Percentiles rank a stretch among this genome's conserved stretches.
These are phyloP conservation scores for Anoura caudifer DNA, from an alignment of 2,113 vertebrate species.

Conservation along the genomic window DNA sequence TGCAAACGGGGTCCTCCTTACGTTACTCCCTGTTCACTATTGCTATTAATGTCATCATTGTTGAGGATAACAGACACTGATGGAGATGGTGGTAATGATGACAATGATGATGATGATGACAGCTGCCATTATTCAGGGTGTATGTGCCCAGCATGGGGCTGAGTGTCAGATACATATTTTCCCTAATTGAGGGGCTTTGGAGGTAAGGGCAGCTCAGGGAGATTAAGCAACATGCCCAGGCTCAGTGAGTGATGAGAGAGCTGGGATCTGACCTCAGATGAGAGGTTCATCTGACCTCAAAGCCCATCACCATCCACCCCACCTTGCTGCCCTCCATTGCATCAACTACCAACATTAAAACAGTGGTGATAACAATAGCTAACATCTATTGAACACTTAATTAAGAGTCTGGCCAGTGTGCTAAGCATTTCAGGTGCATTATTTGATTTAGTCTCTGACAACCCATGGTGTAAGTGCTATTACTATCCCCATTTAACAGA, in stretches of 20 bases:
- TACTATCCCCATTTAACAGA: rapidly evolving
- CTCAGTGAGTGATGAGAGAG: background rate
- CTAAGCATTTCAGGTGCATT: background rate
- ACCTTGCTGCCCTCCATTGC: background rate
- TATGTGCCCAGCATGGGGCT: rapidly evolving
- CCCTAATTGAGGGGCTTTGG: background rate
- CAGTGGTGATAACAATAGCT: background rate
- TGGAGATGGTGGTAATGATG: background rate
- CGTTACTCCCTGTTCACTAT: no score
- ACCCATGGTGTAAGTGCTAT: rapidly evolving
- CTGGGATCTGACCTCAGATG: background rate
- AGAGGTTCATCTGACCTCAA: background rate
- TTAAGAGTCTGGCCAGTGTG: background rate
- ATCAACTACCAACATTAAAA: background rate
- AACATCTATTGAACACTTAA: background rate
- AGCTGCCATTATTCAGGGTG: background rate
- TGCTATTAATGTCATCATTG: background rate
- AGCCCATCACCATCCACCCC: background rate
- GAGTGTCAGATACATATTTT: no score
- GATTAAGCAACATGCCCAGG: background rate
- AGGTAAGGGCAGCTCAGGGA: background rate
- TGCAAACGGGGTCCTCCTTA: no score
- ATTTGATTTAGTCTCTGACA: background rate
- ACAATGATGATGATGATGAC: background rate
- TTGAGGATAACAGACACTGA: background rate